Base-by-base conservation (phyloP, 2,113 vertebrate species). In the Tachysurus vachellii region DNA sequence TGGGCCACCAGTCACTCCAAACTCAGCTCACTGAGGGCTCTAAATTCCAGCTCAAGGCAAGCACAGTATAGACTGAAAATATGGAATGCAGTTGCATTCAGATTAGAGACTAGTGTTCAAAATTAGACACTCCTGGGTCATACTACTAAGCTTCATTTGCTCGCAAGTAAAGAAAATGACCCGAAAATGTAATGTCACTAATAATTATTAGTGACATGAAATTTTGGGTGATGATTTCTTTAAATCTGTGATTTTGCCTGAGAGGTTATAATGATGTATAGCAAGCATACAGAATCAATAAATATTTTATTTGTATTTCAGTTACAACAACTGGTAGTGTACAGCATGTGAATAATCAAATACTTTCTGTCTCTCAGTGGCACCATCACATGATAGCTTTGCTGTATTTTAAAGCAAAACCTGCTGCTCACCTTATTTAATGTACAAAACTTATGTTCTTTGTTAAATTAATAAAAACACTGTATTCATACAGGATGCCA, bases 301-400 rank as follows among this genome's bases (percentile, higher is more conserved):
- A 0, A n/a, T 23, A 75, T 76, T 59, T 77, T 68, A 10, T 36
- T 57, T 13, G 12, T 16, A 82, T 47, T 82, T 76, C 19, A 42
- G 79, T 59, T 64, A 79, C 36, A 70, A 47, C 26, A 21, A 21
- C 66, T 73, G 13, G 42, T 9, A 53, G 17, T 66, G 61, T 14
- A n/a, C 13, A 53, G 44, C 26, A 26, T 57, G 0, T 47, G 3
- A 57, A 70, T 9, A 17, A 19, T 36, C 44, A 31, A 61, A 36
- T 4, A 31, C 36, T 82, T 44, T 17, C 54, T 70, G 61, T 87
- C 54, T 87, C 64, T 54, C 82, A 85, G 85, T 19, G 36, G 26
- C 62, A 70, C 17, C 53, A 94, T 95, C 92, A 92, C 84, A 83
- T 91, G 73, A 91, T 91, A 47, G 92, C 92, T 88, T 93, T 95